phyloP scores from a whole-genome alignment of 2,888 invertebrate genomes.

The Lasioglossum lativentre region DNA sequence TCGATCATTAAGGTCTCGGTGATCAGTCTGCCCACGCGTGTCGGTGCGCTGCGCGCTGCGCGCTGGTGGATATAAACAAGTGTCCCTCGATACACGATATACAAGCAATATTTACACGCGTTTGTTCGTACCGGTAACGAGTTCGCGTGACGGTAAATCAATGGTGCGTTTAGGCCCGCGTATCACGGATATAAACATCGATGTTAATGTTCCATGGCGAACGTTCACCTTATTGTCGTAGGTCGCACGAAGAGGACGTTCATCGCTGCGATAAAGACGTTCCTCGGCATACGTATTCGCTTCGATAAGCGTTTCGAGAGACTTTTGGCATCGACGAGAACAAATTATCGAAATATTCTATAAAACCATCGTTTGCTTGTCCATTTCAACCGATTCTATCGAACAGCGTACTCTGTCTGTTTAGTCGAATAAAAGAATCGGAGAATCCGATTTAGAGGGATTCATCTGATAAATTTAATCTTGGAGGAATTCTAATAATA shows the following conservation, averaged over 20 bases:
- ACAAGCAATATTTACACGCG: constrained; percentile 38
- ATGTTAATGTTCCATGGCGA: constrained; percentile 34
- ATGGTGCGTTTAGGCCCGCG: constrained; percentile 37
- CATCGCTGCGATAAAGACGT: constrained; percentile 14
- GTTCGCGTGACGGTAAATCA: constrained; percentile 53
- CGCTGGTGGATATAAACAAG: constrained; percentile 69
- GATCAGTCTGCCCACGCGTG: constrained; percentile 31
- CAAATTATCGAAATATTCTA: not conserved
- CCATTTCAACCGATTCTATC: too few relatives aligned
- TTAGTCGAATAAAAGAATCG: too few relatives aligned
- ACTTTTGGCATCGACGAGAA: not conserved
- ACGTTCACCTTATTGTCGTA: constrained; percentile 37
- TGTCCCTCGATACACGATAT: constrained; percentile 67
- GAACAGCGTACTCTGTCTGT: not conserved
- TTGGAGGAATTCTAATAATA: too few relatives aligned
- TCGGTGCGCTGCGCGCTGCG: constrained; percentile 26
- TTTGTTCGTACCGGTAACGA: constrained; percentile 64
- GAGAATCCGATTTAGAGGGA: too few relatives aligned
- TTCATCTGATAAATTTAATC: too few relatives aligned
- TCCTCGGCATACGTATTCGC: not conserved
- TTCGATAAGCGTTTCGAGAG: not conserved
- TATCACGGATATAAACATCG: constrained; percentile 26
- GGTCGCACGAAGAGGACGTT: constrained; percentile 30
- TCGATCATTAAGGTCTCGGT: constrained; percentile 41
- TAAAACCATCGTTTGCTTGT: not conserved